Evolutionary conservation across 2,113 vertebrate genomes (phyloP).

Genomic region (Canis aureus): DNA sequence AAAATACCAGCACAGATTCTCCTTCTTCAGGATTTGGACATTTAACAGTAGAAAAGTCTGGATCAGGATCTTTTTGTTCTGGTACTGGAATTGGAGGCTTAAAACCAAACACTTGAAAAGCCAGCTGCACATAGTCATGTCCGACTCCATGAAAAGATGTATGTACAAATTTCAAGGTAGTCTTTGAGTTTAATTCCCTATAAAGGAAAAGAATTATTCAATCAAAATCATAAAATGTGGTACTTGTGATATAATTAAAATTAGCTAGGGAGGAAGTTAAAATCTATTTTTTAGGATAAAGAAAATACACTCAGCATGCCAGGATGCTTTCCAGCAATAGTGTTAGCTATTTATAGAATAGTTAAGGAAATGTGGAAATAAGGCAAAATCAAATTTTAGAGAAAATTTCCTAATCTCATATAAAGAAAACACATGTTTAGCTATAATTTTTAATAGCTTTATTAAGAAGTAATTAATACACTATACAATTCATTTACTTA

Average conservation of each 20-base stretch:
- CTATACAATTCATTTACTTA: not conserved
- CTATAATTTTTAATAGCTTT: slow-evolving; percentile 14
- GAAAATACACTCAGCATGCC: not conserved
- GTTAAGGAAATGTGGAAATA: not conserved
- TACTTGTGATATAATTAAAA: not conserved
- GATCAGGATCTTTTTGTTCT: slow-evolving; percentile 96
- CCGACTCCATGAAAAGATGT: slow-evolving; percentile 97
- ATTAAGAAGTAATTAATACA: slow-evolving; percentile 21
- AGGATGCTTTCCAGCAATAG: not conserved
- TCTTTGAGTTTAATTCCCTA: slow-evolving; percentile 91
- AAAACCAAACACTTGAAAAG: slow-evolving; percentile 94
- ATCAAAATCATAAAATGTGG: not conserved
- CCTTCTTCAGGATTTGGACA: slow-evolving; percentile 98
- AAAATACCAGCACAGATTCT: slow-evolving; percentile 93
- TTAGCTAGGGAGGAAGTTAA: slow-evolving; percentile 39
- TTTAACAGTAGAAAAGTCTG: slow-evolving; percentile 94
- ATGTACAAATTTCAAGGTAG: slow-evolving; percentile 93
- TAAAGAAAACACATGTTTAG: slow-evolving; percentile 18
- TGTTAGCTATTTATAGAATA: slow-evolving; percentile 10
- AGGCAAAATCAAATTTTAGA: slow-evolving; percentile 49
- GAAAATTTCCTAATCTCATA: slow-evolving; percentile 48
- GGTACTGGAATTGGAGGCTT: slow-evolving; percentile 95
- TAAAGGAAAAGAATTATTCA: slow-evolving; percentile 55
- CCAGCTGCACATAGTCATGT: slow-evolving; percentile 93
- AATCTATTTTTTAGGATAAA: slow-evolving; percentile 25